Evolutionary conservation across 2,888 invertebrate genomes (phyloP), one percentile per base, ranked within the genome.

Genomic region (Aethes cnicana): DNA sequence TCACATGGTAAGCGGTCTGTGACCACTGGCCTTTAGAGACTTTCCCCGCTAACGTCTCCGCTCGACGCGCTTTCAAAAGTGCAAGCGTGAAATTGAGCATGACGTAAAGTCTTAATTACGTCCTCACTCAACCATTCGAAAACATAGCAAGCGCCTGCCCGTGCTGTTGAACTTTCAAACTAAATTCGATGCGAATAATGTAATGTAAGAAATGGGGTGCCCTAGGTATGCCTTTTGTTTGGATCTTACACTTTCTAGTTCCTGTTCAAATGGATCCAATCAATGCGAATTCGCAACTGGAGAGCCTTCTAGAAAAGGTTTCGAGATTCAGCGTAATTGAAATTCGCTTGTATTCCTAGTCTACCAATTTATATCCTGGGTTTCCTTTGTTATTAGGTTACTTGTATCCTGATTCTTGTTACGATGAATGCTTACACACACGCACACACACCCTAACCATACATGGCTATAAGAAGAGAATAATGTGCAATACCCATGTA

Each of bases 31-130:
- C 17, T 32, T 8, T 2, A 23, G 23, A 23, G 6, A 23, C 6
- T 7, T 30, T 16, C 21, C 36, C 36, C 36, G 16, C 30, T 23
- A 4, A 2, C 23, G 32, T 37, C 30, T 8, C 3, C 25, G 23
- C 25, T 25, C 32, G 4, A 5, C 11, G 28, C 8, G 44, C 36
- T 44, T 44, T 50, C 44, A 37, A 50, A 44, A 50, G 50, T 50
- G 44, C 37, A 50, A 44, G 30, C 37, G 50, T 50, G 50, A 50
- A 50, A 50, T 50, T 50, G 30, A 43, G 30, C 50, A 32, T 50
- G 50, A 44, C 43, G 35, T 28, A 43, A 37, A 23, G 36, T 30
- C 36, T 50, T 50, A 50, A 50, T 50, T 50, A 44, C 18, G 21
- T 42, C 42, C 20, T 17, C 39, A 25, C 23, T 28, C 6, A 7